phyloP scores from a whole-genome alignment of 2,888 invertebrate genomes.

The Limnephilus marmoratus region DNA sequence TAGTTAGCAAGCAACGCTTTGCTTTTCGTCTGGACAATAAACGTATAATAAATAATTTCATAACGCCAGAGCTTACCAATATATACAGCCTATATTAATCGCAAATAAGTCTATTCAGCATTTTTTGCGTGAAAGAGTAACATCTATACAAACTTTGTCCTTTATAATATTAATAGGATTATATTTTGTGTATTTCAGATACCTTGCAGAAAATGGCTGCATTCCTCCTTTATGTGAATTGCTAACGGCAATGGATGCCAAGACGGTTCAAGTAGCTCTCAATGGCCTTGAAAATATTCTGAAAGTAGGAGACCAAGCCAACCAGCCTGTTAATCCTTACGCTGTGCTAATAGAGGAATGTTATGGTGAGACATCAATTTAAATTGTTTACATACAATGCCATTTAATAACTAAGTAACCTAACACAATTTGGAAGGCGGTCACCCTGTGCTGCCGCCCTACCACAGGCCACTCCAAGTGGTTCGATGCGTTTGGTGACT shows the following conservation, averaged over 20 bases:
- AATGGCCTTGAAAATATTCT: slow-evolving; percentile 97
- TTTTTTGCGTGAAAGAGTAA: no score
- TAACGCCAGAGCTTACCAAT: no score
- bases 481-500: no score
- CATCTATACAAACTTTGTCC: no score
- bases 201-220: slow-evolving; percentile 87
- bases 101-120: no score
- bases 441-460: no score
- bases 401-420: not conserved
- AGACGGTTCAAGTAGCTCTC: slow-evolving; percentile 96
- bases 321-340: slow-evolving; percentile 90
- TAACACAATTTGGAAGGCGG: not conserved
- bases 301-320: slow-evolving; percentile 91
- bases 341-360: slow-evolving; percentile 96
- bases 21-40: no score
- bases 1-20: no score
- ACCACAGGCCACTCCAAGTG: no score
- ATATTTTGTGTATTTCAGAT: slow-evolving; percentile 71
- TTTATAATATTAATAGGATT: no score
- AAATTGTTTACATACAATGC: not conserved
- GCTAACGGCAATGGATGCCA: slow-evolving; percentile 93
- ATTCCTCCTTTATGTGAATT: slow-evolving; percentile 96
- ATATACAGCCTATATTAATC: no score
- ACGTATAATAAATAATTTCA: no score
- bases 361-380: slow-evolving; percentile 81